Evolutionary conservation across 2,113 vertebrate species (phyloP).

Genomic region (Cottus gobio): DNA sequence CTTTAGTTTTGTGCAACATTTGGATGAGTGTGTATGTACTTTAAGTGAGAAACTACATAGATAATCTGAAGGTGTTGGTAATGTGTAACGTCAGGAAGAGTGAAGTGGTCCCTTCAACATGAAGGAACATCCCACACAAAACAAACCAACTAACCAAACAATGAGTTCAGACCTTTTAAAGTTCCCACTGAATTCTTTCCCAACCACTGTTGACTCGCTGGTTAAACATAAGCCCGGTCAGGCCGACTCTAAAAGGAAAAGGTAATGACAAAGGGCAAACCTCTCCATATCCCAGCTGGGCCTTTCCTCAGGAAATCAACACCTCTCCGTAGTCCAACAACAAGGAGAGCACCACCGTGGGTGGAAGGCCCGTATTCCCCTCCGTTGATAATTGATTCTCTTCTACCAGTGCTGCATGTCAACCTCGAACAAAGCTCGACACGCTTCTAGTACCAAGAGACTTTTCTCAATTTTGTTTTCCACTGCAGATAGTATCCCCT

Average conservation of each 20-base stretch:
- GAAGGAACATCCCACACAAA: background rate
- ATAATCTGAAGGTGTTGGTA: background rate
- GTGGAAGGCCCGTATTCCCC: constrained; percentile 26
- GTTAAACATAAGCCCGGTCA: constrained; percentile 28
- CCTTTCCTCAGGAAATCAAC: constrained; percentile 10
- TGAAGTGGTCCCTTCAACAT: background rate
- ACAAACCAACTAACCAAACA: constrained; percentile 1
- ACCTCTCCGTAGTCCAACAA: background rate
- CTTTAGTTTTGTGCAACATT: background rate
- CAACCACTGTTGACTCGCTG: constrained; percentile 11
- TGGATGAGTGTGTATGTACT: background rate
- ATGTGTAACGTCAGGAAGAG: background rate
- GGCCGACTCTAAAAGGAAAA: background rate
- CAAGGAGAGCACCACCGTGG: constrained; percentile 11
- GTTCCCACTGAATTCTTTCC: background rate
- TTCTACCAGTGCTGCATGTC: background rate
- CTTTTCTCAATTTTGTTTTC: background rate
- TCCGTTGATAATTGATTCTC: constrained; percentile 20
- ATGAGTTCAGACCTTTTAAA: background rate
- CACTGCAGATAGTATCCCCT: background rate
- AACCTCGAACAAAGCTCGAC: background rate
- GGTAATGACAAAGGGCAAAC: background rate
- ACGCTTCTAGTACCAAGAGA: background rate
- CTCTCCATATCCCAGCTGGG: background rate
- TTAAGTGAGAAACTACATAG: background rate